Conservation (phyloP, 2,797 vertebrate genomes). For the Rhynchonycteris naso region DNA sequence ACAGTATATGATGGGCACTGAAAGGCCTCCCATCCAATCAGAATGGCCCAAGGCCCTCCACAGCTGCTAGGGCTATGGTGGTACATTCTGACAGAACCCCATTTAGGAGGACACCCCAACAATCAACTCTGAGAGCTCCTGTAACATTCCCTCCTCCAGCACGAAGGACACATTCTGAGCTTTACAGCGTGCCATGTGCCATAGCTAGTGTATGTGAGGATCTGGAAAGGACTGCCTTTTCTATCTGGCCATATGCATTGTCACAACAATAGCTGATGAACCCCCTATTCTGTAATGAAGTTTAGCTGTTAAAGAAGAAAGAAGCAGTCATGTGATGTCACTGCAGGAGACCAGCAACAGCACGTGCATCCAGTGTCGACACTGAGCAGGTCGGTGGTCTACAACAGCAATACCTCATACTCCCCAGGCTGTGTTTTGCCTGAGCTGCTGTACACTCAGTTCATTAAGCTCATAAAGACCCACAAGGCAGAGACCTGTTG, state of each 20-base stretch:
- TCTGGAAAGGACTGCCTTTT: neutral
- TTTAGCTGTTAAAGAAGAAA: neutral
- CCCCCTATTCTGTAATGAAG: neutral
- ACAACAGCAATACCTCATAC: neutral
- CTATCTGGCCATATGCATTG: neutral
- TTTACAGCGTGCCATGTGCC: neutral
- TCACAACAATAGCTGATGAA: neutral
- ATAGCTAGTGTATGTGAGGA: neutral
- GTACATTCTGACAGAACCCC: neutral
- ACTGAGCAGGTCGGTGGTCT: neutral
- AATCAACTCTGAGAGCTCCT: neutral
- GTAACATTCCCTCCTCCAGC: neutral
- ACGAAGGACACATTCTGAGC: neutral
- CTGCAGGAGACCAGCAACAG: neutral
- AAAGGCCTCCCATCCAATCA: neutral
- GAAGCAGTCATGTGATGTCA: neutral
- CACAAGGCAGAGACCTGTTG: neutral
- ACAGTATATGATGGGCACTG: neutral
- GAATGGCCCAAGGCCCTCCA: neutral
- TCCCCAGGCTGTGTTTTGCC: neutral
- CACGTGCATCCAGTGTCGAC: too few species aligned
- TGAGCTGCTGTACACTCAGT: neutral
- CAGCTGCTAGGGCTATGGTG: neutral
- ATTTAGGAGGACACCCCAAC: neutral
- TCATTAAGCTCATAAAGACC: neutral